phyloP scores from a whole-genome alignment of 2,797 vertebrate genomes.

The Podarcis siculus region DNA sequence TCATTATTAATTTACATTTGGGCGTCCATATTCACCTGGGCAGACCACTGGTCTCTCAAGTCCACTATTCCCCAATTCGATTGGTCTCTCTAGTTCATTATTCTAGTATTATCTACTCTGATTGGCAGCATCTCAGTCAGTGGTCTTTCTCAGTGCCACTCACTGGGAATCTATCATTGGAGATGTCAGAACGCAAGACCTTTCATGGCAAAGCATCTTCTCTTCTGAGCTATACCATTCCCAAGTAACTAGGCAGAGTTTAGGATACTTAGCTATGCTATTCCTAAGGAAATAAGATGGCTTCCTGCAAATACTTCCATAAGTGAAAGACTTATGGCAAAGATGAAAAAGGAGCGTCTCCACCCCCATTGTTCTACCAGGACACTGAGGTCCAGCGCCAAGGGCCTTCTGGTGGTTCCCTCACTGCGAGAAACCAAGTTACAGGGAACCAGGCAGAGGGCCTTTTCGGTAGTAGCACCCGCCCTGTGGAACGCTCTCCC shows the following conservation, averaged over 20 bases:
- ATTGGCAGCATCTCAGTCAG: background rate
- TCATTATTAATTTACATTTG: slow-evolving; percentile 7
- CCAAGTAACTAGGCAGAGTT: background rate
- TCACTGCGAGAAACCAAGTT: too few species aligned
- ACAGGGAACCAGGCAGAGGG: too few species aligned
- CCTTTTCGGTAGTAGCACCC: too few species aligned
- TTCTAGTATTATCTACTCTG: background rate
- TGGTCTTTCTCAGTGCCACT: too few species aligned
- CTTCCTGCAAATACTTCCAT: background rate
- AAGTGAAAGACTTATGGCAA: background rate
- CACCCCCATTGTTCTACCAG: too few species aligned
- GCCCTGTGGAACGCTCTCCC: too few species aligned
- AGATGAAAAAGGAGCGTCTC: background rate
- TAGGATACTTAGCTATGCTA: background rate
- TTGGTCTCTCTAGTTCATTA: background rate
- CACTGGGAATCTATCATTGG: background rate
- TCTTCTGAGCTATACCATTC: background rate
- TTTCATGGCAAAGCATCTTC: background rate
- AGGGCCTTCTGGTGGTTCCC: too few species aligned
- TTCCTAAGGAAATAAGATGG: background rate
- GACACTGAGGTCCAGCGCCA: too few species aligned
- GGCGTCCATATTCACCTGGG: slow-evolving; percentile 28
- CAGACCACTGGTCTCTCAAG: background rate
- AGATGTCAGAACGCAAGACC: background rate
- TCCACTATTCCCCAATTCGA: background rate